A percentile compares a stretch with the other conserved stretches of the same genome.
Conservation (phyloP, 2,888 invertebrate species). For the Hyles lineata region DNA sequence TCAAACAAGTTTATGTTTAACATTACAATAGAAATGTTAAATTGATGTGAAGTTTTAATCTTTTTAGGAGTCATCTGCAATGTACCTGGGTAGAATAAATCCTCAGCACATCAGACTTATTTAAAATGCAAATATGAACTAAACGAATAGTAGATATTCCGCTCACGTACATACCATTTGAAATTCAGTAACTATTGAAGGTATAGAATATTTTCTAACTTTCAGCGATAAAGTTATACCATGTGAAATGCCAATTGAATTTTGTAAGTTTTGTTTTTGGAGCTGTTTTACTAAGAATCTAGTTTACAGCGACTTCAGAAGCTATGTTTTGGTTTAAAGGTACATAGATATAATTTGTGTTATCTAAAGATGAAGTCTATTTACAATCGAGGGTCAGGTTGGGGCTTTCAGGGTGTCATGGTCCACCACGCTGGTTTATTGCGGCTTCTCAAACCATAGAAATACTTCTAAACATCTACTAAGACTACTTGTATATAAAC, state of each 20-base stretch:
- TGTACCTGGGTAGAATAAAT: constrained; percentile 8
- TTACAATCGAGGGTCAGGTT: no score
- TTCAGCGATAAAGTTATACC: neutral
- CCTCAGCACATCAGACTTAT: neutral
- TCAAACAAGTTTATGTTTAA: neutral
- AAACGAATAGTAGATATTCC: neutral
- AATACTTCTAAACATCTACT: no score
- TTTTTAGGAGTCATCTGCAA: neutral
- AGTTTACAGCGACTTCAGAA: neutral
- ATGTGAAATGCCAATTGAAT: constrained; percentile 1
- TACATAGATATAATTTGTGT: no score
- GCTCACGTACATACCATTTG: constrained; percentile 8
- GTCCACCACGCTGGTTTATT: no score
- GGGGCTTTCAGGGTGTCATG: no score
- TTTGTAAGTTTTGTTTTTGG: neutral
- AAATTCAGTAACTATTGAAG: constrained; percentile 11
- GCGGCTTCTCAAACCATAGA: no score
- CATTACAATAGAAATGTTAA: neutral
- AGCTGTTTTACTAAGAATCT: neutral
- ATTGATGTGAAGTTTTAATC: neutral
- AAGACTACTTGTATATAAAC: no score
- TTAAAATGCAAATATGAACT: constrained; percentile 9
- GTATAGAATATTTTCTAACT: constrained; percentile 5
- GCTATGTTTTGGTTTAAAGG: no score
- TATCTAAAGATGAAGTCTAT: no score